phyloP scores from a whole-genome alignment of 2,113 vertebrate genomes.

The Arothron firmamentum region DNA sequence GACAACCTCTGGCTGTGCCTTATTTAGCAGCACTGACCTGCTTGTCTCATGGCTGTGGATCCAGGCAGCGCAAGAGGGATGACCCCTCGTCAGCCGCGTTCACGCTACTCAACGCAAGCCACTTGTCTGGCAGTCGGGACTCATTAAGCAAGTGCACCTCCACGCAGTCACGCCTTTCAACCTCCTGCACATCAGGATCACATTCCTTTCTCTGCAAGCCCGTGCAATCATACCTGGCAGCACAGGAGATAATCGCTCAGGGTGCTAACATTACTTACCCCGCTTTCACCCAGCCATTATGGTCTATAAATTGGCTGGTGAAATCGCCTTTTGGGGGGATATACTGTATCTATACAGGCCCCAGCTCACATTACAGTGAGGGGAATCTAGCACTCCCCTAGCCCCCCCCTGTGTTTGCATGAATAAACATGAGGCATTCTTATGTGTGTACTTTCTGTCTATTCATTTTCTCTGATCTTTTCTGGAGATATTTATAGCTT shows the following conservation, averaged over 20 bases:
- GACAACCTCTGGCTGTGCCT: conserved; percentile 3
- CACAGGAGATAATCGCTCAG: conserved; percentile 32
- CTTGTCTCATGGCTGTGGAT: conserved; percentile 14
- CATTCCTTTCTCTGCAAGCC: conserved; percentile 18
- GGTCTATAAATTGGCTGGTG: conserved; percentile 34
- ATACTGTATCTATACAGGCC: conserved; percentile 12
- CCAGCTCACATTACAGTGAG: conserved; percentile 35
- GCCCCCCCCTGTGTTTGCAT: conserved; percentile 14
- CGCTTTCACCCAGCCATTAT: conserved; percentile 36
- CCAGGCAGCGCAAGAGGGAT: background rate
- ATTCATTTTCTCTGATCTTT: conserved; percentile 25
- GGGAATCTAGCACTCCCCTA: background rate
- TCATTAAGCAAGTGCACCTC: conserved; percentile 29
- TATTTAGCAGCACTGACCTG: conserved; percentile 32
- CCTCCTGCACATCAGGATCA: conserved; percentile 5
- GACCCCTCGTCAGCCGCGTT: conserved; percentile 21
- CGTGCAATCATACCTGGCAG: conserved; percentile 31
- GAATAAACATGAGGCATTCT: conserved; percentile 47
- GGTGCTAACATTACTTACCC: conserved; percentile 25
- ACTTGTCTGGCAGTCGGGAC: conserved; percentile 21
- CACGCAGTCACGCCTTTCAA: background rate
- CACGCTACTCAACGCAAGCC: conserved; percentile 8
- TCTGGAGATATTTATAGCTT: conserved; percentile 38
- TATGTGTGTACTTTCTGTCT: conserved; percentile 21
- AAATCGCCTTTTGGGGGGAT: conserved; percentile 49